Conservation (phyloP, 2,113 vertebrate genomes). For the Felis chaus region DNA sequence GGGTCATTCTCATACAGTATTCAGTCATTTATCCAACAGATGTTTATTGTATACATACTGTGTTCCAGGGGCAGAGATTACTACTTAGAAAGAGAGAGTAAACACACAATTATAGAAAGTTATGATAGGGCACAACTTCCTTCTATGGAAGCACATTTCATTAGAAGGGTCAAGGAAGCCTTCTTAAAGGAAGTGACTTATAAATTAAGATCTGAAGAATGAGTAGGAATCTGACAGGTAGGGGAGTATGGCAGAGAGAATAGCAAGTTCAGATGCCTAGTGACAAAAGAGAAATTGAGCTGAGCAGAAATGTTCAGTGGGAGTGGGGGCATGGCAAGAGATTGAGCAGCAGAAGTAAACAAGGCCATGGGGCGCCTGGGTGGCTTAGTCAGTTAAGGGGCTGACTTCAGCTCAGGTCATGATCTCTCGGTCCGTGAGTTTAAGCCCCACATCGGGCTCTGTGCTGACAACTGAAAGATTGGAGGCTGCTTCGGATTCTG, state of each 20-base stretch:
- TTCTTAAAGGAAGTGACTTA: slow-evolving; percentile 9
- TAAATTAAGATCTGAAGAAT: background rate
- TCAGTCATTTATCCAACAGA: background rate
- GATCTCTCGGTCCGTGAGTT: too few species aligned
- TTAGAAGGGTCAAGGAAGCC: background rate
- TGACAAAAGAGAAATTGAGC: background rate
- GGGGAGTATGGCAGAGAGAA: background rate
- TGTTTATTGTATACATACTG: background rate
- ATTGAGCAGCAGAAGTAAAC: background rate
- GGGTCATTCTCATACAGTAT: background rate
- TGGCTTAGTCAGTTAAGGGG: too few species aligned
- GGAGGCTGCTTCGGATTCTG: too few species aligned
- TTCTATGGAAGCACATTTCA: background rate
- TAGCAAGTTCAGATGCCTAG: background rate
- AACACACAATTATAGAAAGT: background rate
- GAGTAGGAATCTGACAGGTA: background rate
- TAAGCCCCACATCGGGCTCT: too few species aligned
- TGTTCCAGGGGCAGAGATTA: background rate
- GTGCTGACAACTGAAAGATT: too few species aligned
- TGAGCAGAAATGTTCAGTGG: background rate
- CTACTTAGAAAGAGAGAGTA: background rate
- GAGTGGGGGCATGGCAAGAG: background rate
- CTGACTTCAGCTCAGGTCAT: too few species aligned
- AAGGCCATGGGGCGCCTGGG: background rate
- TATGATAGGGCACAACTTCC: background rate